Evolutionary conservation across 2,797 vertebrate species (phyloP).

Genomic region (Malurus leucopterus): DNA sequence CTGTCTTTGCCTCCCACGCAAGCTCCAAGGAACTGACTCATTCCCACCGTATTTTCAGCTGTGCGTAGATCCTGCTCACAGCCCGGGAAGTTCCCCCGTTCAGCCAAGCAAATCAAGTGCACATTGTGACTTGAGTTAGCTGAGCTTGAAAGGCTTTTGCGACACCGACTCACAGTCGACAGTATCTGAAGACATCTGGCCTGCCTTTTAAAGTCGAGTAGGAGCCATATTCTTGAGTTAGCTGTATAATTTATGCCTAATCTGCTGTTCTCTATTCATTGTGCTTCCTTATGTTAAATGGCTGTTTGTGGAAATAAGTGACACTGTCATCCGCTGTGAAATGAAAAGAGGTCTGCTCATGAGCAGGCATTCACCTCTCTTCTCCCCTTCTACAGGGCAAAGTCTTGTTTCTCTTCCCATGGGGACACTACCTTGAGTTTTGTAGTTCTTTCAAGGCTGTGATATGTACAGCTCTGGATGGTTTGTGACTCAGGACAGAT

Average conservation of each 20-base stretch:
- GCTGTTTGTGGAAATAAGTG: neutral
- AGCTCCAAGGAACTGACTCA: conserved; percentile 64
- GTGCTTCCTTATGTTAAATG: conserved; percentile 7
- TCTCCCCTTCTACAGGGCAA: neutral
- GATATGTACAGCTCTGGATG: neutral
- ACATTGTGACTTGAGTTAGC: conserved; percentile 17
- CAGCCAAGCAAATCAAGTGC: conserved; percentile 26
- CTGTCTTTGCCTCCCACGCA: conserved; percentile 55
- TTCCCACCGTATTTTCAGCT: conserved; percentile 58
- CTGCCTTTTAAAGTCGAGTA: conserved; percentile 33
- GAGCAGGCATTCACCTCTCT: neutral
- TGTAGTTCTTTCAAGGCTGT: neutral
- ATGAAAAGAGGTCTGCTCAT: neutral
- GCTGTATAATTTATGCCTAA: neutral
- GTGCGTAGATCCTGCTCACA: neutral
- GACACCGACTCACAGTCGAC: neutral
- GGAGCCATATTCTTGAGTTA: neutral
- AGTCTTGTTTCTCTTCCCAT: neutral
- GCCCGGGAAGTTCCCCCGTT: neutral
- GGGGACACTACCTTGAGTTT: neutral
- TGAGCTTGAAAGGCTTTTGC: conserved; percentile 22
- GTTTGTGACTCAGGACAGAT: neutral
- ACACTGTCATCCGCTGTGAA: neutral
- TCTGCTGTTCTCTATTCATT: neutral
- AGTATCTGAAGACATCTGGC: conserved; percentile 47